A percentile compares a stretch with the other conserved stretches of the same genome.
These are phyloP conservation scores for Sula dactylatra DNA, from an alignment of 2,113 vertebrate genomes.

Conservation along the genomic window DNA sequence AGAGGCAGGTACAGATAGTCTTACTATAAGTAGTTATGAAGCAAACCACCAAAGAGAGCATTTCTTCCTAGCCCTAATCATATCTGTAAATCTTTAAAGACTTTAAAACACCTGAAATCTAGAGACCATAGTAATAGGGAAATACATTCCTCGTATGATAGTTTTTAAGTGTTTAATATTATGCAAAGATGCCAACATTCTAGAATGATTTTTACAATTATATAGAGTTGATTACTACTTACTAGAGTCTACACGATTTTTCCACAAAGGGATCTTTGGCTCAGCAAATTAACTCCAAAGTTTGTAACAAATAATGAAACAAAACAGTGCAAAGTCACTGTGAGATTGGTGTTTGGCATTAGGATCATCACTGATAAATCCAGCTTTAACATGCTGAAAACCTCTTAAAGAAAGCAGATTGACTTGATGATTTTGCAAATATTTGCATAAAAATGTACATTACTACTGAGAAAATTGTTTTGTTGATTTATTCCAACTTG, in stretches of 20 bases:
- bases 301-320: not conserved
- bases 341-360: not conserved
- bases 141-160: not conserved
- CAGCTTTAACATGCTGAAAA: not conserved
- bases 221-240: not conserved
- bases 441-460: constrained; percentile 49
- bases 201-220: not conserved
- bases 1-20: not conserved
- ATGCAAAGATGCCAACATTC: not conserved
- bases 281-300: not conserved
- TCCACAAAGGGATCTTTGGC: not conserved
- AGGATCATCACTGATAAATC: not conserved
- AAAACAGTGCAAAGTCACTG: not conserved
- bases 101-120: not conserved
- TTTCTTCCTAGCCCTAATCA: not conserved
- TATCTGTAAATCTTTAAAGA: not conserved
- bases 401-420: not conserved
- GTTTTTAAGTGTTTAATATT: not conserved
- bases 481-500: constrained; percentile 45
- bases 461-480: constrained; percentile 5
- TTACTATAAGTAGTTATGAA: not conserved
- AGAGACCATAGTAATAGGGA: not conserved
- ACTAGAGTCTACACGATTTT: not conserved
- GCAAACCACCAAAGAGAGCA: not conserved
- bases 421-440: constrained; percentile 45